Evolutionary conservation across 1,140 invertebrate species (phyloP).

Genomic region (Elymnias hypermnestra): DNA sequence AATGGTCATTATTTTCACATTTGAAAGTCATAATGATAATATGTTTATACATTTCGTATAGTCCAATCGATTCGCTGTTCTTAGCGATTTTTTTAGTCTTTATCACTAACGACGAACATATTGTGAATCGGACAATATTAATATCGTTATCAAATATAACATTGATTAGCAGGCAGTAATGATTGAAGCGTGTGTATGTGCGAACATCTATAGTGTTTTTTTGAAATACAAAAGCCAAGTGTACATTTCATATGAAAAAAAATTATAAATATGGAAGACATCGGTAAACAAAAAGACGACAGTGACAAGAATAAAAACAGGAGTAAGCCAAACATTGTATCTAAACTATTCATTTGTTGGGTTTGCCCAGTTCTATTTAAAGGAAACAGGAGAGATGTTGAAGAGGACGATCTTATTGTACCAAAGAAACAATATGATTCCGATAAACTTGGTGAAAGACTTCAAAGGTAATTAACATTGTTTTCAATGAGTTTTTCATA

Average conservation of each 20-base stretch:
- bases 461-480: slow-evolving; percentile 52
- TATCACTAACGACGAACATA: not conserved
- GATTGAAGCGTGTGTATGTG: not conserved
- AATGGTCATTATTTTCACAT: too few relatives aligned
- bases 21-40: too few relatives aligned
- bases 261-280: not conserved
- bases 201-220: not conserved
- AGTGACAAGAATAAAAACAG: slow-evolving; percentile 23
- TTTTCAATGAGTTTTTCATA: too few relatives aligned
- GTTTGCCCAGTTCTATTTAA: slow-evolving; percentile 39
- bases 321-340: slow-evolving; percentile 41
- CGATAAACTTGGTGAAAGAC: slow-evolving; percentile 39
- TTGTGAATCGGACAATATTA: slow-evolving; percentile 8
- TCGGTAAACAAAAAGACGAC: slow-evolving; percentile 1
- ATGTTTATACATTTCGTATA: too few relatives aligned
- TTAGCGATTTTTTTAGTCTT: too few relatives aligned
- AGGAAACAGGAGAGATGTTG: slow-evolving; percentile 46
- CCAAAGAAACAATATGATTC: slow-evolving; percentile 46
- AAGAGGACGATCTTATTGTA: slow-evolving; percentile 45
- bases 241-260: not conserved
- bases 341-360: slow-evolving; percentile 51
- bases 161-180: slow-evolving; percentile 9
- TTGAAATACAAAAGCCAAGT: not conserved
- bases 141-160: slow-evolving; percentile 10
- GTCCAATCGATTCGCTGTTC: too few relatives aligned